Percentiles rank a stretch among this genome's conserved stretches.
These are phyloP conservation scores for Rhinolophus ferrumequinum DNA, from an alignment of 2,113 vertebrate genomes.

Conservation along the genomic window DNA sequence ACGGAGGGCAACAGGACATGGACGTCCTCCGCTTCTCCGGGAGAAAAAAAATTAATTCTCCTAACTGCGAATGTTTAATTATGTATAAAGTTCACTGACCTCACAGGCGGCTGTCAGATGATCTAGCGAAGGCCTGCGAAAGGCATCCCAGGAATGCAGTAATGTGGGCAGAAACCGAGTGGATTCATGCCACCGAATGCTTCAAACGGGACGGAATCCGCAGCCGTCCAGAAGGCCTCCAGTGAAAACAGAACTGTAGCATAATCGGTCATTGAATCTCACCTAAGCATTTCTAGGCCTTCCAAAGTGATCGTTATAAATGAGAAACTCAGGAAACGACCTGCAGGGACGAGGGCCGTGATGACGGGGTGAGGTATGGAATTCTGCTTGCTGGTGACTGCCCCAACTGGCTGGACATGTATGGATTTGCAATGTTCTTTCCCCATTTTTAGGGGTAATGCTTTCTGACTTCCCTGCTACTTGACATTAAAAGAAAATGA, in stretches of 20 bases:
- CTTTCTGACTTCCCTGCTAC: conserved; percentile 54
- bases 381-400: conserved; percentile 74
- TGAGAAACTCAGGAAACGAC: conserved; percentile 73
- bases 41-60: conserved; percentile 81
- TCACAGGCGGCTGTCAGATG: conserved; percentile 94
- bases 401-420: conserved; percentile 74
- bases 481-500: background rate
- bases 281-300: conserved; percentile 80
- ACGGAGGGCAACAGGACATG: conserved; percentile 71
- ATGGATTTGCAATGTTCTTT: background rate
- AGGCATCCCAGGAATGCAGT: conserved; percentile 97
- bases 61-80: conserved; percentile 85
- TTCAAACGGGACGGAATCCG: conserved; percentile 90
- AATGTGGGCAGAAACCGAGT: conserved; percentile 95
- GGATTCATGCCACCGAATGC: conserved; percentile 90
- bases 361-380: conserved; percentile 69
- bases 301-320: conserved; percentile 79
- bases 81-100: conserved; percentile 94
- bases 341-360: conserved; percentile 74
- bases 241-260: conserved; percentile 79
- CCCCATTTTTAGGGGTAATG: conserved; percentile 48
- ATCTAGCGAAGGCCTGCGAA: conserved; percentile 93
- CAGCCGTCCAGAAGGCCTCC: conserved; percentile 86
- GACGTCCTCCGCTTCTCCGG: conserved; percentile 76
- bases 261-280: conserved; percentile 81